Evolutionary conservation across 2,888 invertebrate genomes (phyloP).

Genomic region (Cephus nigrinus): DNA sequence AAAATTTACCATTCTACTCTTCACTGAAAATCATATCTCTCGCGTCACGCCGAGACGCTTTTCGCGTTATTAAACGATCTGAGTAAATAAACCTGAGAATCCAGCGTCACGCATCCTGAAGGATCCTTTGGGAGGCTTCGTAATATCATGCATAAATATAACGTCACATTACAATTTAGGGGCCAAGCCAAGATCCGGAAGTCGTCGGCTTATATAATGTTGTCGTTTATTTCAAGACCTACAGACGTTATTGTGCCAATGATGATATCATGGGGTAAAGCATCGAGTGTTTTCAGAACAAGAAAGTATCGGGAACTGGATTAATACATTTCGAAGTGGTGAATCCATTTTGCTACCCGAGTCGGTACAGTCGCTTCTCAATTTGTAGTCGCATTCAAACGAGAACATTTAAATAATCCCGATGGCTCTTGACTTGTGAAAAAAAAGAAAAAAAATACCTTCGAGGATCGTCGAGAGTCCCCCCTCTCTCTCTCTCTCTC

Average conservation of each 20-base stretch:
- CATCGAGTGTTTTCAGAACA: background rate
- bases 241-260: background rate
- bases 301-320: background rate
- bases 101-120: background rate
- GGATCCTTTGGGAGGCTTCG: background rate
- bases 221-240: background rate
- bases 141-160: background rate
- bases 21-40: background rate
- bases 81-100: background rate
- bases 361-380: background rate
- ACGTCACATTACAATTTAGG: background rate
- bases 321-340: background rate
- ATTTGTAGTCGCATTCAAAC: conserved; percentile 9
- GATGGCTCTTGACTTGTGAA: conserved; percentile 53
- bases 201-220: background rate
- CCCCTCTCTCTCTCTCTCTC: background rate
- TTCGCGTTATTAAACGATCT: background rate
- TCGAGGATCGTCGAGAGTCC: background rate
- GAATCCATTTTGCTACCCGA: background rate
- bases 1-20: background rate
- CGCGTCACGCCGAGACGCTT: too few relatives aligned
- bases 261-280: background rate
- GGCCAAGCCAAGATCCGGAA: background rate
- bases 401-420: conserved; percentile 53
- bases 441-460: conserved; percentile 23